Evolutionary conservation across 2,888 invertebrate genomes (phyloP).

Genomic region (Ypsolopha sequella): DNA sequence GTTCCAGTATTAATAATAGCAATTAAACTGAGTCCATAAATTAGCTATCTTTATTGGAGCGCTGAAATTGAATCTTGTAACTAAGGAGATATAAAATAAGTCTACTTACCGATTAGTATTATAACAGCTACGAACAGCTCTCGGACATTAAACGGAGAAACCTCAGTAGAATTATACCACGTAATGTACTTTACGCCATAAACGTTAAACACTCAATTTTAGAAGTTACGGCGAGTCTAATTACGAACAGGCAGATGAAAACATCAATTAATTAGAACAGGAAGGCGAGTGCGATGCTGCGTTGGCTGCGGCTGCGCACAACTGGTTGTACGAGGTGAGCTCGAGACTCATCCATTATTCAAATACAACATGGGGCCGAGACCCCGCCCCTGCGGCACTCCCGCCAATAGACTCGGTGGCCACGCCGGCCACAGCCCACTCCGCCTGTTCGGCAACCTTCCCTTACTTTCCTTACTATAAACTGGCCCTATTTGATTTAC

Average conservation of each 20-base stretch:
- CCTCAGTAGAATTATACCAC: conserved; percentile 8
- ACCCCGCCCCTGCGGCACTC: conserved; percentile 62
- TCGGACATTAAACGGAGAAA: conserved; percentile 12
- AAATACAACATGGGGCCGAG: conserved; percentile 66
- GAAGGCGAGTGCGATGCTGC: conserved; percentile 61
- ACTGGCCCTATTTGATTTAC: conserved; percentile 51
- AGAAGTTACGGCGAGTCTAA: conserved; percentile 42
- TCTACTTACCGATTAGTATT: neutral
- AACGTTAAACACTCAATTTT: conserved; percentile 52
- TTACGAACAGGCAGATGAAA: conserved; percentile 64
- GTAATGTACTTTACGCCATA: conserved; percentile 28
- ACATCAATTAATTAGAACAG: conserved; percentile 66
- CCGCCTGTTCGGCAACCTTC: conserved; percentile 58
- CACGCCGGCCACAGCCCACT: conserved; percentile 38
- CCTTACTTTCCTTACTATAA: conserved; percentile 31
- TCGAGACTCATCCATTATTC: conserved; percentile 64
- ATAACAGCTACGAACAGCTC: neutral
- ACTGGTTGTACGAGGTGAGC: conserved; percentile 57
- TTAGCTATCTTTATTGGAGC: neutral
- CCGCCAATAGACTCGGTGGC: conserved; percentile 54
- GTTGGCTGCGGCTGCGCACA: conserved; percentile 39
- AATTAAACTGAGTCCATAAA: conserved; percentile 2
- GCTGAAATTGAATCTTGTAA: neutral
- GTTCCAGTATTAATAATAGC: neutral
- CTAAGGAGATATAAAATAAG: neutral